Base-by-base conservation (phyloP, 2,113 vertebrate species). In the Elaphurus davidianus region DNA sequence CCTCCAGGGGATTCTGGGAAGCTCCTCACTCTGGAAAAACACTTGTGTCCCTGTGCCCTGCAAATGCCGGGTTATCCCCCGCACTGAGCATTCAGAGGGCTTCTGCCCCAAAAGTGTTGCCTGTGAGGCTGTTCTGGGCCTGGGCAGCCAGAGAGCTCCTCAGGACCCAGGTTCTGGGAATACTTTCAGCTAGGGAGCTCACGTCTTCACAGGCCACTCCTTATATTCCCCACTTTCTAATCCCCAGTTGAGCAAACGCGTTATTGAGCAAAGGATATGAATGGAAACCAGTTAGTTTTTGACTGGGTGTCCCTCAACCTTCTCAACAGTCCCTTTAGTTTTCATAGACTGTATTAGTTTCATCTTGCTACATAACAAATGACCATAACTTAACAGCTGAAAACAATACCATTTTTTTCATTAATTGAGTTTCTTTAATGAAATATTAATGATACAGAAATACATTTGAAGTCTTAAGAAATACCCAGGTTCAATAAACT, bases 371-470 rank as follows among this genome's bases (percentile, higher is more conserved):
- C 0, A 2, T 78, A 78, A 45, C 74, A 78, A 78, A 78, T 28
- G 40, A 78, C 40, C 13, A 45, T 5, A 78, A 60, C 27, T 60
- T 30, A 60, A 43, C 25, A 16, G 74, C 40, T 28, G 40, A 78
- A 78, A 78, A 45, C 40, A 76, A 25, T 43, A 78, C 25, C 74
- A 28, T 28, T 78, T 78, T 64, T 71, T 97, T 90, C 88, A 89
- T 98, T 94, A 98, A 96, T 40, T 54, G n/a, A 98, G 91, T 9
- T 87, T 86, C 91, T 94, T 89, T 94, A 94, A 96, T 97, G 64
- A 91, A 96, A 94, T 97, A 96, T 94, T 87, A 96, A 88, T 78
- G 55, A 62, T 40, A 87, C 14, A 55, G 67, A 94, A 95, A 43
- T 43, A 95, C 25, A 83, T 93, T 21, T 76, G 87, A 96, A 94